A percentile compares a stretch with the other conserved stretches of the same genome.
Evolutionary conservation across 2,113 vertebrate genomes (phyloP).

Genomic region (Xerus inauris): DNA sequence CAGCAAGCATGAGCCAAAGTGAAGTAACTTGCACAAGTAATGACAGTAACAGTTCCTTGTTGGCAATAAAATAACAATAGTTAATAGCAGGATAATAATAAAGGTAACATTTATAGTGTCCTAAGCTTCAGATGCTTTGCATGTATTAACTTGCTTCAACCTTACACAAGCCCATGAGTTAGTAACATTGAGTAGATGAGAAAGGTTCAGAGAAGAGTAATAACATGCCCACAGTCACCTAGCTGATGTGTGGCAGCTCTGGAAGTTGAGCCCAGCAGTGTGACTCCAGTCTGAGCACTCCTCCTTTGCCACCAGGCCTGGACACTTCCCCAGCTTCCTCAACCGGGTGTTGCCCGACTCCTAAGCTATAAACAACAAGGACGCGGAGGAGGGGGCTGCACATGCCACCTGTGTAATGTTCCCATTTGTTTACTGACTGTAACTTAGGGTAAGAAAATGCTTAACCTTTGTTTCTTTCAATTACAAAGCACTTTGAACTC

Average conservation of each 20-base stretch:
- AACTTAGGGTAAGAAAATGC: not conserved
- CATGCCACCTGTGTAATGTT: not conserved
- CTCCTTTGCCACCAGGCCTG: not conserved
- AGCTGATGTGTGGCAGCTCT: not conserved
- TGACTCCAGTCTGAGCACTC: not conserved
- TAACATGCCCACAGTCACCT: not conserved
- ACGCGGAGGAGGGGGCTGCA: not conserved
- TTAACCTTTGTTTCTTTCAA: not conserved
- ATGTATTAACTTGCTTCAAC: not conserved
- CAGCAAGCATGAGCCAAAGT: not conserved
- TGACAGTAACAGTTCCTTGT: not conserved
- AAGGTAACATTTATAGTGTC: not conserved
- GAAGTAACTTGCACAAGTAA: too few species aligned
- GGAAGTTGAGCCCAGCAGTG: not conserved
- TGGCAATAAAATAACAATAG: not conserved
- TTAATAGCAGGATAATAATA: not conserved
- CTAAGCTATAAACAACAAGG: not conserved
- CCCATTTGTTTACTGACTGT: not conserved
- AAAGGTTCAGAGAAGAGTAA: not conserved
- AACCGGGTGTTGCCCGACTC: not conserved
- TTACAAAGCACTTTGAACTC: conserved; percentile 4
- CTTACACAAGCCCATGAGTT: not conserved
- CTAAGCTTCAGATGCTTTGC: not conserved
- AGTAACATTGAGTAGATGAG: conserved; percentile 1
- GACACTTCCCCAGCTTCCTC: not conserved